Evolutionary conservation across 2,797 vertebrate genomes (phyloP).

Genomic region (Brachyalestes nurse): DNA sequence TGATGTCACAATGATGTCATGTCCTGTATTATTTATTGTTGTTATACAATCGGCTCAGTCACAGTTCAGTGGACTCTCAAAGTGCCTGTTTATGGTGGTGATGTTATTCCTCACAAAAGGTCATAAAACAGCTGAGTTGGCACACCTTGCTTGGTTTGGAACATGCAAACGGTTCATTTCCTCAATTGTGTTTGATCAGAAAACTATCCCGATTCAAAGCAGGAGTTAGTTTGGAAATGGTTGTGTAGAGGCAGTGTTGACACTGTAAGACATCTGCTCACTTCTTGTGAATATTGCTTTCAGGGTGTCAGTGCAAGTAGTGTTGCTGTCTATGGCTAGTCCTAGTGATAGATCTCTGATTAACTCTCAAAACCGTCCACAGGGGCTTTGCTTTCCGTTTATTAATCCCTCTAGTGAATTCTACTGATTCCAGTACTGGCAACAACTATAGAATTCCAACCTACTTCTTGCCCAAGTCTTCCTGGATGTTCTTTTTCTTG

Average conservation of each 20-base stretch:
- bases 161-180: not conserved
- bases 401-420: not conserved
- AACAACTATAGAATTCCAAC: not conserved
- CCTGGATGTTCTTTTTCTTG: not conserved
- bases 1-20: not conserved
- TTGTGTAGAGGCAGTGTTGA: not conserved
- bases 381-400: not conserved
- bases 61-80: not conserved
- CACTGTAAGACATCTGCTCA: not conserved
- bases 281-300: not conserved
- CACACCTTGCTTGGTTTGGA: not conserved
- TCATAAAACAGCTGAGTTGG: constrained; percentile 8
- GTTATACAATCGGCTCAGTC: not conserved
- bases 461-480: not conserved
- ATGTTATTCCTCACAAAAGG: not conserved
- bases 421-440: not conserved
- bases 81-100: constrained; percentile 1
- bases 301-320: not conserved
- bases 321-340: too few species aligned
- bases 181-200: not conserved
- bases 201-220: not conserved
- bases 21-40: constrained; percentile 7
- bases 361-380: not conserved
- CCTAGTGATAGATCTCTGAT: not conserved
- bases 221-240: not conserved